phyloP scores from a whole-genome alignment of 2,797 vertebrate genomes.

The Galagoides demidoff region DNA sequence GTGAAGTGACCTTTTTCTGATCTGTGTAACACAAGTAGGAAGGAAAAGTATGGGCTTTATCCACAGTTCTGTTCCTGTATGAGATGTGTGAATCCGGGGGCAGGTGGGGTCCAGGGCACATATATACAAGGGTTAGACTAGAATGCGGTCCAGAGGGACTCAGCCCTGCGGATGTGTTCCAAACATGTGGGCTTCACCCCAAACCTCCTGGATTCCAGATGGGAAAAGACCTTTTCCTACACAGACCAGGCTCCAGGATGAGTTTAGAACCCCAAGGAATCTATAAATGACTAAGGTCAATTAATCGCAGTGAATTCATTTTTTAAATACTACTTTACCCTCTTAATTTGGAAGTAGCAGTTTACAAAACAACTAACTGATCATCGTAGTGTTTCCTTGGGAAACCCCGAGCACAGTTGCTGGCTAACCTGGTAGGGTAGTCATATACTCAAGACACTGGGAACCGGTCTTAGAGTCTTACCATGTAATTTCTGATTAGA shows the following conservation, averaged over 20 bases:
- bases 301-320: neutral
- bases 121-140: neutral
- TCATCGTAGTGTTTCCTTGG: neutral
- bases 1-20: neutral
- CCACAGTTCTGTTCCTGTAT: neutral
- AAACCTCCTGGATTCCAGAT: neutral
- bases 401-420: neutral
- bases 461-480: neutral
- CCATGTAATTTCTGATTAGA: neutral
- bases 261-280: neutral
- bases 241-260: neutral
- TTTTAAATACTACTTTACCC: neutral
- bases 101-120: too few relatives aligned
- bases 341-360: constrained; percentile 29
- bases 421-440: neutral
- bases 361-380: neutral
- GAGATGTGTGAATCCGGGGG: neutral
- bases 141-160: neutral
- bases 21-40: neutral
- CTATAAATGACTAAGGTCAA: neutral
- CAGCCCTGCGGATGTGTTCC: neutral
- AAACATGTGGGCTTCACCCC: neutral
- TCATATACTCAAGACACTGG: neutral
- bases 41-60: neutral
- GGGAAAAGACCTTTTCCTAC: neutral